Percentiles rank a stretch among this genome's conserved stretches.
Conservation (phyloP, 2,113 vertebrate species). For the Octodon degus region DNA sequence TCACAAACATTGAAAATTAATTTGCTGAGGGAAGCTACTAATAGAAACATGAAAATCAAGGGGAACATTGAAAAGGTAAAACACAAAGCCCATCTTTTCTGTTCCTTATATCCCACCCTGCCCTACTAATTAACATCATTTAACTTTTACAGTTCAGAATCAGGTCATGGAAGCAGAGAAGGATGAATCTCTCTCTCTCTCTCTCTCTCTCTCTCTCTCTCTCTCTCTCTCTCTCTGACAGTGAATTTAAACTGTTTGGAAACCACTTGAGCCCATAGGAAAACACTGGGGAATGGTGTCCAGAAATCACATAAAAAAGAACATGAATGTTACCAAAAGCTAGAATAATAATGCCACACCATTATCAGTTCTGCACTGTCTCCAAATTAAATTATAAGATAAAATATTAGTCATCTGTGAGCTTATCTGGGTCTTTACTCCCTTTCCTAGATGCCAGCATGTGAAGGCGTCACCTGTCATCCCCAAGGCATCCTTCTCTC, state of each 20-base stretch:
- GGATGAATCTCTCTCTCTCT: slow-evolving; percentile 13
- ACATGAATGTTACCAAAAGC: not conserved
- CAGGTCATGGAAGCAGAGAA: slow-evolving; percentile 64
- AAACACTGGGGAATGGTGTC: not conserved
- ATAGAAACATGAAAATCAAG: not conserved
- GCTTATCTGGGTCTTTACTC: not conserved
- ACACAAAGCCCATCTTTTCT: not conserved
- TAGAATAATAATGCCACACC: not conserved
- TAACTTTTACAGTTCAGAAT: slow-evolving; percentile 60
- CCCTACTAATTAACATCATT: slow-evolving; percentile 65
- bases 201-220: not conserved
- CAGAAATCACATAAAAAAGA: slow-evolving; percentile 34
- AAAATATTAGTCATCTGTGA: not conserved
- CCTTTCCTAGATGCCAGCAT: not conserved
- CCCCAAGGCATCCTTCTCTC: slow-evolving; percentile 2
- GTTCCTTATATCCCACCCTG: not conserved
- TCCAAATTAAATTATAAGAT: not conserved
- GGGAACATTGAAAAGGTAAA: slow-evolving; percentile 39
- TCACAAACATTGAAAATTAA: slow-evolving; percentile 27
- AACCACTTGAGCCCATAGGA: slow-evolving; percentile 29
- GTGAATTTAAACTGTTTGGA: slow-evolving; percentile 67
- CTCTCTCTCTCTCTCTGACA: slow-evolving; percentile 1
- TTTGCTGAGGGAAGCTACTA: slow-evolving; percentile 44
- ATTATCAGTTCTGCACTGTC: not conserved
- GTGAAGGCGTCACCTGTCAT: not conserved